phyloP scores from a whole-genome alignment of 2,888 invertebrate species.

The Oscheius sp. region DNA sequence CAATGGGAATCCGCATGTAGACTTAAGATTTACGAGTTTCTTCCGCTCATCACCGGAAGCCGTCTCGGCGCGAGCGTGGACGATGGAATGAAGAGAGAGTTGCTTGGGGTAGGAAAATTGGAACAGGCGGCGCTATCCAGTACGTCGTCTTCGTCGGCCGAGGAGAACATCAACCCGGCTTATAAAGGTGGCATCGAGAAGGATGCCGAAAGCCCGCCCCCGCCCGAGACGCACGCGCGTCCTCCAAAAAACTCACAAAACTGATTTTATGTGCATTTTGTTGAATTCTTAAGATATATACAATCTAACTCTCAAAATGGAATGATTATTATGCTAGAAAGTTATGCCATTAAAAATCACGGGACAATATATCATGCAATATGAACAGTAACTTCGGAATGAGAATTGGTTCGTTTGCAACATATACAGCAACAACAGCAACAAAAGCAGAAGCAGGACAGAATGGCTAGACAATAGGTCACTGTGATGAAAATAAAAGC shows the following conservation, averaged over 20 bases:
- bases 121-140: slow-evolving; percentile 6
- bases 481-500: slow-evolving; percentile 39
- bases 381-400: neutral
- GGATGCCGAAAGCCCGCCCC: neutral
- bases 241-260: slow-evolving; percentile 5
- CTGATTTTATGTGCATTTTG: neutral
- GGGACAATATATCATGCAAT: too few species aligned
- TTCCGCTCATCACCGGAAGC: neutral
- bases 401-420: neutral
- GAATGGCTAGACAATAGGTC: slow-evolving; percentile 32
- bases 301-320: too few species aligned
- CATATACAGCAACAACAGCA: slow-evolving; percentile 50
- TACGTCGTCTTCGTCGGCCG: neutral
- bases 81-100: neutral
- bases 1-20: too few species aligned
- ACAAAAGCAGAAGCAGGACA: slow-evolving; percentile 38
- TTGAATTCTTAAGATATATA: too few species aligned
- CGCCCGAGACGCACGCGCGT: neutral
- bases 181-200: slow-evolving; percentile 25
- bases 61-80: neutral
- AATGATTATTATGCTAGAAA: neutral
- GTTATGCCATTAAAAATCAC: neutral
- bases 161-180: too few species aligned
- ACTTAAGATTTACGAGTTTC: neutral
- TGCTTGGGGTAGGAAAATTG: neutral